Base-by-base conservation (phyloP, 1,140 invertebrate species). In the Vanessa atalanta region DNA sequence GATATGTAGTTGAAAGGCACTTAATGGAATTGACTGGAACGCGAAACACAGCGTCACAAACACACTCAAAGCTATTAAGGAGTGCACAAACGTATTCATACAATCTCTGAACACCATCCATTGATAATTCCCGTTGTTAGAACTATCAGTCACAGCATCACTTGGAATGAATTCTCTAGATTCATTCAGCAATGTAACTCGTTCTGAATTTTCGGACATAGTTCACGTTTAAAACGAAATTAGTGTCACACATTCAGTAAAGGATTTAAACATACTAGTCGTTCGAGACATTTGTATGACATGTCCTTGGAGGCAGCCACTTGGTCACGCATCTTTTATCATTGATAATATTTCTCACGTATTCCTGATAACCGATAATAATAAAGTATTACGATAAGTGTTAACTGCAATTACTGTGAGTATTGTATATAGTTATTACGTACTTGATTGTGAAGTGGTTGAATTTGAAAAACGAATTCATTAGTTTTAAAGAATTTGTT, bases 261-360 rank as follows among this genome's bases (percentile, higher is more conserved):
- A 53, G 0, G 50, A n/a, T 53, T 53, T 53, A 9, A 53, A 53
- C 50, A 53, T 53, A 53, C 50, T 53, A 53, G 8, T 43, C 37
- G 6, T 9, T 6, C 37, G 9, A 43, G 37, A 51, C 48, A 14
- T 51, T 15, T 15, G 48, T 51, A 15, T 26, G 20, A 23, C 12
- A n/a, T 23, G 55, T 61, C 57, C 23, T 61, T 37, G 26, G 23
- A 70, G 66, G 23, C 50, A 65, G 31, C 6, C 31, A 55, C 3
- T 13, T 47, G 61, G 67, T 79, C 76, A 72, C 73, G 53, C 75
- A 74, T 76, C 79, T 74, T 65, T 75, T 79, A 80, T 76, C 81
- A 65, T 12, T 60, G 79, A 81, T 83, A 80, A 65, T 70, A 73
- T 72, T 76, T 83, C 75, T 81, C 81, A 81, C 81, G 81, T 80